These are phyloP conservation scores for Lepidocyrtinus sp. DNA, from an alignment of 2,888 invertebrate genomes.

Conservation along the genomic window DNA sequence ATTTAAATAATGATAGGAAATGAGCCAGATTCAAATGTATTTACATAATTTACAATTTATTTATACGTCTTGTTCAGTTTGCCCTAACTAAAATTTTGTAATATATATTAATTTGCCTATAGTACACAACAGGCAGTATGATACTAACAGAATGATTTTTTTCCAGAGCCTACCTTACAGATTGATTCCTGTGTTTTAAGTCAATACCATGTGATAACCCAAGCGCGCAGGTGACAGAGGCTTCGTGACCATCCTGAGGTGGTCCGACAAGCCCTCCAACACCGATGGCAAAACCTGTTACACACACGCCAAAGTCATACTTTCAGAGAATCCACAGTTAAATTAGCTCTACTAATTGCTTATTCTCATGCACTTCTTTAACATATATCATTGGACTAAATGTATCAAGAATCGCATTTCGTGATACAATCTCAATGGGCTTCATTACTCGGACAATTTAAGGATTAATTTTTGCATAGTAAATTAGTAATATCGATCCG, in stretches of 20 bases:
- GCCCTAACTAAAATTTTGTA: conserved; percentile 14
- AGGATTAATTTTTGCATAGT: too few relatives aligned
- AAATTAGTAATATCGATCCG: too few relatives aligned
- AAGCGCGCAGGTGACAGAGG: conserved; percentile 53
- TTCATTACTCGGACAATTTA: too few relatives aligned
- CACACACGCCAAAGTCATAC: conserved; percentile 48
- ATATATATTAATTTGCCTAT: conserved; percentile 25
- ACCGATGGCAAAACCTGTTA: conserved; percentile 49
- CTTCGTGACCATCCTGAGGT: conserved; percentile 53
- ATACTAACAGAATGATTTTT: conserved; percentile 27
- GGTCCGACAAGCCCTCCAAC: conserved; percentile 52
- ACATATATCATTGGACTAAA: too few relatives aligned
- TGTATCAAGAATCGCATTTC: too few relatives aligned
- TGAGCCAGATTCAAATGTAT: neutral
- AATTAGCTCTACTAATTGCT: too few relatives aligned
- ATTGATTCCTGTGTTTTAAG: conserved; percentile 42
- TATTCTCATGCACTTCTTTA: too few relatives aligned
- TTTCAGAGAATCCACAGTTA: conserved; percentile 21
- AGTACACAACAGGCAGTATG: conserved; percentile 39
- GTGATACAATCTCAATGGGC: too few relatives aligned
- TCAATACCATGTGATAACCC: conserved; percentile 52
- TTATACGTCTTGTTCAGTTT: conserved; percentile 18
- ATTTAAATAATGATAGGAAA: too few relatives aligned
- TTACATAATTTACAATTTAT: neutral
- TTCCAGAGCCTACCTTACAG: conserved; percentile 48